phyloP scores from a whole-genome alignment of 23 tunicate species.

The Clavelina lepadiformis region DNA sequence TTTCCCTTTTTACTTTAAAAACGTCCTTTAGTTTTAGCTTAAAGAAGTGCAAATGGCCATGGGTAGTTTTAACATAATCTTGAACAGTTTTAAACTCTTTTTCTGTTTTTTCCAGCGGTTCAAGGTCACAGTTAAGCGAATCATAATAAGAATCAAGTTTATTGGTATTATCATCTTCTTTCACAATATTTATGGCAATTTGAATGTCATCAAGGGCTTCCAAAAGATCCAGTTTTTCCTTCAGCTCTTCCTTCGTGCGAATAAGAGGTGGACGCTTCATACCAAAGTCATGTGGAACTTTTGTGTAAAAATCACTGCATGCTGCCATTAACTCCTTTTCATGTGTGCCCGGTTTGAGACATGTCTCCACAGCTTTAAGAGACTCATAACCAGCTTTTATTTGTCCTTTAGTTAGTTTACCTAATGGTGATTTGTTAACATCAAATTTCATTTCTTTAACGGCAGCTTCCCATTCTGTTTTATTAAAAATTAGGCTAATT shows the following conservation, averaged over 20 bases:
- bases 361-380: constrained; percentile 55
- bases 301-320: constrained; percentile 85
- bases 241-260: constrained; percentile 27
- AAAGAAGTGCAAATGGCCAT: constrained; percentile 40
- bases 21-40: constrained; percentile 31
- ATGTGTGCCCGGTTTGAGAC: constrained; percentile 7
- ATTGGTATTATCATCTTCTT: constrained; percentile 44
- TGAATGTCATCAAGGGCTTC: constrained; percentile 64
- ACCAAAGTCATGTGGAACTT: constrained; percentile 90
- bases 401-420: constrained; percentile 70
- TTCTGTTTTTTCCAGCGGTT: constrained; percentile 20
- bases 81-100: constrained; percentile 34
- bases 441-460: constrained; percentile 90
- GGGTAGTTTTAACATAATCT: constrained; percentile 44
- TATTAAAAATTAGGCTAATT: constrained; percentile 56
- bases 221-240: constrained; percentile 57
- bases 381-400: constrained; percentile 67
- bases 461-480: constrained; percentile 54
- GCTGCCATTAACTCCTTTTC: constrained; percentile 44
- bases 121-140: constrained; percentile 31
- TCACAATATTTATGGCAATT: constrained; percentile 56
- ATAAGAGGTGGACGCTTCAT: constrained; percentile 82
- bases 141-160: constrained; percentile 37
- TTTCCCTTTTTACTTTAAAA: constrained; percentile 30
- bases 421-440: constrained; percentile 77